Conservation (phyloP, 2,797 vertebrate genomes). For the Sebastes flavidus region DNA sequence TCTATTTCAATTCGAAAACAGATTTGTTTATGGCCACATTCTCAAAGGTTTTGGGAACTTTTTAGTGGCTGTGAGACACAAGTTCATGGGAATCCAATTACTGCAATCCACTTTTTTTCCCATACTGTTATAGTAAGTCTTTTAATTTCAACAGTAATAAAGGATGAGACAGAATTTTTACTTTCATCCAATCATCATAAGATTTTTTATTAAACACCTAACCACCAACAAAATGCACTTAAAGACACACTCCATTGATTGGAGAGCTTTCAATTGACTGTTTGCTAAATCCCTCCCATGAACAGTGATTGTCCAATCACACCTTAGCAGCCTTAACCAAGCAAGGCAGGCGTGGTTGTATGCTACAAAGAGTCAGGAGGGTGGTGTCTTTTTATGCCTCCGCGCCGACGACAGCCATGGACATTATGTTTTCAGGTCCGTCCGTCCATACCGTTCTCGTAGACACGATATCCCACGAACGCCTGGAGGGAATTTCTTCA, state of each 20-base stretch:
- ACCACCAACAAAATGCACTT: neutral
- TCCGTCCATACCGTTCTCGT: too few relatives aligned
- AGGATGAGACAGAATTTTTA: neutral
- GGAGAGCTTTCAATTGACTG: neutral
- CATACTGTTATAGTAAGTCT: neutral
- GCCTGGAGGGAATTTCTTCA: too few relatives aligned
- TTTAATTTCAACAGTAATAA: neutral
- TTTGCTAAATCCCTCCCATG: neutral
- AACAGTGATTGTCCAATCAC: neutral
- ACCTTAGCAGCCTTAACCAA: neutral
- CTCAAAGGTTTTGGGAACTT: conserved; percentile 18
- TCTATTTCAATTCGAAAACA: conserved; percentile 47
- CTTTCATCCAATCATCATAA: neutral
- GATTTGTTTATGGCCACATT: conserved; percentile 54
- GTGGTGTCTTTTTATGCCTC: too few relatives aligned
- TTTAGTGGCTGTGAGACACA: neutral
- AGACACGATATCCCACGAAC: too few relatives aligned
- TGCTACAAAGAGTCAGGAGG: too few relatives aligned
- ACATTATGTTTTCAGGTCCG: too few relatives aligned
- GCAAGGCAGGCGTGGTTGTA: too few relatives aligned
- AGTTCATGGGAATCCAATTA: neutral
- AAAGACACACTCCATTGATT: neutral
- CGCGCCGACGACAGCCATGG: too few relatives aligned
- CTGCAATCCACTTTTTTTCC: neutral
- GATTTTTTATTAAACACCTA: neutral